Conservation (phyloP, 2,888 invertebrate genomes). For the Nasonovia ribisnigri region DNA sequence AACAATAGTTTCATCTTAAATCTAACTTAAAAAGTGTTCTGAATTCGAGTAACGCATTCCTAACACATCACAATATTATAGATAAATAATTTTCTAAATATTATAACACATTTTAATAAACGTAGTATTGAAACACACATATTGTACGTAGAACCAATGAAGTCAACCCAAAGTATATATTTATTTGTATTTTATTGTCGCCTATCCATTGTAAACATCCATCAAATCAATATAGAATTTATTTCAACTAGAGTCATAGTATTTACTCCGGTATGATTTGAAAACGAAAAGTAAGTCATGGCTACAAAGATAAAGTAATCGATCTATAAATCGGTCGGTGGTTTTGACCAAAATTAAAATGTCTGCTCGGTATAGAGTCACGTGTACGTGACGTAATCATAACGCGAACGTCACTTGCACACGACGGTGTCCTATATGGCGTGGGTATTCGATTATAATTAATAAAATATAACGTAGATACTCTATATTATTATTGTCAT, state of each 20-base stretch:
- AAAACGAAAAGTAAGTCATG: background rate
- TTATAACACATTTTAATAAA: background rate
- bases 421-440: background rate
- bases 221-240: background rate
- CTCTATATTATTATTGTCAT: no score
- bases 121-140: background rate
- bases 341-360: background rate
- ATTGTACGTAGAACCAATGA: background rate
- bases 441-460: no score
- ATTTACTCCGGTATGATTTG: background rate
- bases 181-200: background rate
- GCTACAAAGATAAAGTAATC: background rate
- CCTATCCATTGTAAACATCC: background rate
- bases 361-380: background rate
- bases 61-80: background rate
- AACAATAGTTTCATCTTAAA: background rate
- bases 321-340: background rate
- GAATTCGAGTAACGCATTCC: background rate
- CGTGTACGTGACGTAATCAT: background rate
- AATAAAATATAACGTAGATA: no score
- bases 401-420: background rate
- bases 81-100: background rate
- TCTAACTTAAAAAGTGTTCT: background rate
- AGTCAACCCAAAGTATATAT: background rate
- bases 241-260: background rate